Evolutionary conservation across 2,888 invertebrate species (phyloP), one percentile per base, ranked within the genome.

Genomic region (Ectropis crepuscularia): DNA sequence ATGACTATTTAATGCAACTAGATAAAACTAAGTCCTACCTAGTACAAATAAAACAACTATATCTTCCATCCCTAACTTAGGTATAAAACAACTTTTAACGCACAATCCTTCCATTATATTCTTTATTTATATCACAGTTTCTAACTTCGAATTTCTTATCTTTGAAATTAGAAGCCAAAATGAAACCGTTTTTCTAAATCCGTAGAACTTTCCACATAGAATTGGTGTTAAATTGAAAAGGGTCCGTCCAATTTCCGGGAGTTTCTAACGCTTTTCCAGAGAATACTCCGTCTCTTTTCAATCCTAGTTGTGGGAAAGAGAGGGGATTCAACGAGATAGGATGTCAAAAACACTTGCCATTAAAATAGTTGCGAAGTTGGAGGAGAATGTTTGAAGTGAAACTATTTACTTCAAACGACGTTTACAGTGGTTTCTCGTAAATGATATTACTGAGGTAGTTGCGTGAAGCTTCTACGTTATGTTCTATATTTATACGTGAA

Each of bases 221-320:
- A 58, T 59, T 53, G 61, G 65, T 61, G 67, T 69, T 69, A 66
- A 71, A 80, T 79, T 84, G 83, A 86, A 81, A 82, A 85, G 86
- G 86, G 86, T 87, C 81, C 68, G 71, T 74, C 77, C 82, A 85
- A 86, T 87, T 86, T 86, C 84, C 85, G 82, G 69, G 69, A 68
- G 63, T 71, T 74, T 72, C 41, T 49, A 38, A 58, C 63, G 62
- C 63, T 50, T 57, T 48, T 50, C 58, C 6, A 43, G 37, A 43
- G 38, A 62, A 6, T n/a, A 58, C 57, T 57, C 53, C 42, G 10
- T 65, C 67, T 48, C 57, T 54, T 53, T 69, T 57, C 57, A 8
- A n/a, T 55, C 37, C 5, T 36, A 8, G 11, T 46, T 6, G 7
- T 45, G 8, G 8, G 45, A 61, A n/a, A 47, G 67, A 62, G 63